phyloP scores from a whole-genome alignment of 2,113 vertebrate genomes.

The Hepsetus odoe region DNA sequence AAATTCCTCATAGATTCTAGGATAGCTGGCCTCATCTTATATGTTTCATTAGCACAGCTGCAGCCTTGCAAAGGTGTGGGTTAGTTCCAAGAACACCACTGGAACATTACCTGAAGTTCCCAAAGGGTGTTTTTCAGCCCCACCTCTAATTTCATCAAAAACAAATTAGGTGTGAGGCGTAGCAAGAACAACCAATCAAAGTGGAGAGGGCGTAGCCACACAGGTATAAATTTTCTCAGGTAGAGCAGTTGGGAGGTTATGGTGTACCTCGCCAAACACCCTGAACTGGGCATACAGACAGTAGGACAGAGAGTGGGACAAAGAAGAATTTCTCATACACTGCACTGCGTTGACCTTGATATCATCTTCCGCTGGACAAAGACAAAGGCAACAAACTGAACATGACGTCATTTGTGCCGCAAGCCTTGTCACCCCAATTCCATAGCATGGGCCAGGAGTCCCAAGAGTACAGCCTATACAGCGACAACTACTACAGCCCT shows the following conservation, averaged over 20 bases:
- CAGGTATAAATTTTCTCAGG: constrained; percentile 69
- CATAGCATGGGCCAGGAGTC: constrained; percentile 83
- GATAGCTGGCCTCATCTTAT: neutral
- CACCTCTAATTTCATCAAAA: constrained; percentile 29
- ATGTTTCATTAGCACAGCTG: neutral
- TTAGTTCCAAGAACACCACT: constrained; percentile 13
- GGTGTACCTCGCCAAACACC: constrained; percentile 51
- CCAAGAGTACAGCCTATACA: constrained; percentile 85
- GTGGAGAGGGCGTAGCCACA: constrained; percentile 54
- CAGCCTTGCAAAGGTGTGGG: neutral
- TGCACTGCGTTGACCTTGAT: neutral
- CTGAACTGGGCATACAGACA: constrained; percentile 37
- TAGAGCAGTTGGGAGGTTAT: constrained; percentile 65
- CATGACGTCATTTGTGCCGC: constrained; percentile 88
- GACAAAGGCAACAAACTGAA: constrained; percentile 41
- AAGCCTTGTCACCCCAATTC: constrained; percentile 79
- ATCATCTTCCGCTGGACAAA: neutral
- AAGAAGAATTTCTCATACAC: constrained; percentile 1
- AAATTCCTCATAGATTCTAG: neutral
- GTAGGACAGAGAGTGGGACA: constrained; percentile 1
- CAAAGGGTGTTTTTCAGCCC: constrained; percentile 39
- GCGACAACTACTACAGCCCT: constrained; percentile 85
- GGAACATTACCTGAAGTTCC: constrained; percentile 25
- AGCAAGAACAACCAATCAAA: constrained; percentile 63
- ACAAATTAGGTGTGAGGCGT: constrained; percentile 41